Percentiles rank a stretch among this genome's conserved stretches.
Evolutionary conservation across 2,888 invertebrate species (phyloP).

Genomic region (Gari tellinella): DNA sequence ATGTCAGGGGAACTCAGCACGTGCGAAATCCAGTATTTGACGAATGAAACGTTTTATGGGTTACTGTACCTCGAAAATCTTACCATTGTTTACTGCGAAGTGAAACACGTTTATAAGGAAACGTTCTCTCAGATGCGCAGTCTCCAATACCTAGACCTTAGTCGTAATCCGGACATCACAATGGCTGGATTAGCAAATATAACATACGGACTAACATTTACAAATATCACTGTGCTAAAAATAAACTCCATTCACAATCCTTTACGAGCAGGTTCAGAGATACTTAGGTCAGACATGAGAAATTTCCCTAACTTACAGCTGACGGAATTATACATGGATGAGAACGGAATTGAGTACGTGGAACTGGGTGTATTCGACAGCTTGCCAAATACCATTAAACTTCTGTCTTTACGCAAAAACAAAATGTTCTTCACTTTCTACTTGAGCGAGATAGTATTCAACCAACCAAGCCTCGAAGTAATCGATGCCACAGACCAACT

Average conservation of each 20-base stretch:
- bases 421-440: slow-evolving; percentile 36
- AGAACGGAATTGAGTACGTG: slow-evolving; percentile 44
- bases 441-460: slow-evolving; percentile 34
- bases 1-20: slow-evolving; percentile 17
- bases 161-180: slow-evolving; percentile 32
- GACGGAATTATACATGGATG: slow-evolving; percentile 39
- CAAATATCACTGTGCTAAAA: slow-evolving; percentile 30
- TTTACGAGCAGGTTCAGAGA: slow-evolving; percentile 31
- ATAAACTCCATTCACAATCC: slow-evolving; percentile 41
- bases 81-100: slow-evolving; percentile 24
- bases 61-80: slow-evolving; percentile 22
- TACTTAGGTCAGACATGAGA: slow-evolving; percentile 22
- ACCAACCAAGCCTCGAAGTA: slow-evolving; percentile 29
- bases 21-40: slow-evolving; percentile 30
- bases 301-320: slow-evolving; percentile 12
- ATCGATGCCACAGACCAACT: slow-evolving; percentile 36
- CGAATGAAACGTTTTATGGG: slow-evolving; percentile 24
- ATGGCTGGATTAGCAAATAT: slow-evolving; percentile 15
- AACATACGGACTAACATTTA: slow-evolving; percentile 21
- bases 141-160: slow-evolving; percentile 40
- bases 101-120: slow-evolving; percentile 20
- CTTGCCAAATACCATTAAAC: slow-evolving; percentile 32
- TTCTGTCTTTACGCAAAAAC: slow-evolving; percentile 34
- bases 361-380: slow-evolving; percentile 41
- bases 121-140: slow-evolving; percentile 23